Conservation (phyloP, 1,140 invertebrate species). For the Drosophila nannoptera region DNA sequence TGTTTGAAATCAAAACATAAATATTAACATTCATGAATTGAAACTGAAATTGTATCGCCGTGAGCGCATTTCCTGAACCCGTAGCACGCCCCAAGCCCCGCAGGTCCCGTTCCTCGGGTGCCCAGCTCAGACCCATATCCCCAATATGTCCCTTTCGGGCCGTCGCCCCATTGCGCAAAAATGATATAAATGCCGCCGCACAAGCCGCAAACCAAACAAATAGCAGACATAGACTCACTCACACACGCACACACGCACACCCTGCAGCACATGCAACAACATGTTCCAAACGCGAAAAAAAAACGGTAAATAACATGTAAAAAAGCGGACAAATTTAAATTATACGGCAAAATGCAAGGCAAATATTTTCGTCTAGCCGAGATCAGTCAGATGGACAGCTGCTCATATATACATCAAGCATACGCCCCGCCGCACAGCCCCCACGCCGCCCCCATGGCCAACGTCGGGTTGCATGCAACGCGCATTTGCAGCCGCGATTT, state of each 20-base stretch:
- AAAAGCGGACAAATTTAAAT: constrained; percentile 43
- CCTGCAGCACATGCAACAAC: constrained; percentile 31
- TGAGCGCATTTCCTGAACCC: constrained; percentile 61
- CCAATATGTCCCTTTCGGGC: not conserved
- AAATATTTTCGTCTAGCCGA: constrained; percentile 73
- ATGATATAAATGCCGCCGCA: constrained; percentile 71
- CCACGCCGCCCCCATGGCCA: not conserved
- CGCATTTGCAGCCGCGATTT: constrained; percentile 48
- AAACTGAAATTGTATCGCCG: constrained; percentile 69
- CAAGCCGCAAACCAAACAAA: constrained; percentile 71
- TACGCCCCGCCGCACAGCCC: not conserved
- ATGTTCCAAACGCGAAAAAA: constrained; percentile 28
- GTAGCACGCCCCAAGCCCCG: constrained; percentile 11
- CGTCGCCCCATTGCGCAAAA: constrained; percentile 42
- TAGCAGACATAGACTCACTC: constrained; percentile 35
- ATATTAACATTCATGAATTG: constrained; percentile 78
- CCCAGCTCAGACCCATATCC: not conserved
- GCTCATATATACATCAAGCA: constrained; percentile 17
- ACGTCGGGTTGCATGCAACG: not conserved
- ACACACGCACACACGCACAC: constrained; percentile 27
- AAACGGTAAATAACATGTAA: constrained; percentile 24
- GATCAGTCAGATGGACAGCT: constrained; percentile 46
- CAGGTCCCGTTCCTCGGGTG: not conserved
- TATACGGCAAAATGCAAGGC: constrained; percentile 67
- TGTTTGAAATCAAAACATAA: constrained; percentile 78